Conservation (phyloP, 2,888 invertebrate species). For the Drosophila nr. fundita region DNA sequence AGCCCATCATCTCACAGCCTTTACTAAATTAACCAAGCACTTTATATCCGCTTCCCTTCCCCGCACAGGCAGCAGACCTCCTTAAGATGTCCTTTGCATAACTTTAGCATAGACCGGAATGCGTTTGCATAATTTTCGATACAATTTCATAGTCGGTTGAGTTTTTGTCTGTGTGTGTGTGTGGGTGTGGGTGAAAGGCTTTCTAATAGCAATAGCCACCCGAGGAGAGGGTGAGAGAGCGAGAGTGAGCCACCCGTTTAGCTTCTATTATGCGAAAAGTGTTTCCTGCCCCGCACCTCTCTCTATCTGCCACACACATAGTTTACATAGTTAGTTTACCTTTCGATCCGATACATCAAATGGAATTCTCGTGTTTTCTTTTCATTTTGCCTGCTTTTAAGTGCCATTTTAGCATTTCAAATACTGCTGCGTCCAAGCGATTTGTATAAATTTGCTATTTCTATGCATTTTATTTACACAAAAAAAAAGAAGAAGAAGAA, state of each 20-base stretch:
- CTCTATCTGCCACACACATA: conserved; percentile 30
- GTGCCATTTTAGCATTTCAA: conserved; percentile 82
- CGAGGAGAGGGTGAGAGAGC: not conserved
- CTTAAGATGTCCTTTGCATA: conserved; percentile 76
- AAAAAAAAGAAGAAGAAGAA: not conserved
- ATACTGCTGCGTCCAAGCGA: conserved; percentile 60
- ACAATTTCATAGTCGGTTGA: conserved; percentile 85
- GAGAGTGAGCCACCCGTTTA: conserved; percentile 8
- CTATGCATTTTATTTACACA: conserved; percentile 78
- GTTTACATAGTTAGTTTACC: conserved; percentile 77
- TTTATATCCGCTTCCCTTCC: not conserved
- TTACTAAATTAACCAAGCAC: conserved; percentile 24
- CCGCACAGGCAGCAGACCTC: not conserved
- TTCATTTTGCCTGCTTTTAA: conserved; percentile 82
- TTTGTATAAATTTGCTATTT: conserved; percentile 82
- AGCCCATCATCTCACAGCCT: not conserved
- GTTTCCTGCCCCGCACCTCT: conserved; percentile 1
- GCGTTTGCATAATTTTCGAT: conserved; percentile 77
- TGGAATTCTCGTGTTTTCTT: conserved; percentile 83
- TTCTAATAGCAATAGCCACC: conserved; percentile 54
- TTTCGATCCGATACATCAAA: conserved; percentile 67
- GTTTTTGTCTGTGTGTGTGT: conserved; percentile 27
- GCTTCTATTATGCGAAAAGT: conserved; percentile 65
- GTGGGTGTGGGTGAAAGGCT: conserved; percentile 67
- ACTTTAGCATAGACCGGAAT: conserved; percentile 66